Conservation (phyloP, 2,113 vertebrate genomes). For the Phalacrocorax pelagicus region DNA sequence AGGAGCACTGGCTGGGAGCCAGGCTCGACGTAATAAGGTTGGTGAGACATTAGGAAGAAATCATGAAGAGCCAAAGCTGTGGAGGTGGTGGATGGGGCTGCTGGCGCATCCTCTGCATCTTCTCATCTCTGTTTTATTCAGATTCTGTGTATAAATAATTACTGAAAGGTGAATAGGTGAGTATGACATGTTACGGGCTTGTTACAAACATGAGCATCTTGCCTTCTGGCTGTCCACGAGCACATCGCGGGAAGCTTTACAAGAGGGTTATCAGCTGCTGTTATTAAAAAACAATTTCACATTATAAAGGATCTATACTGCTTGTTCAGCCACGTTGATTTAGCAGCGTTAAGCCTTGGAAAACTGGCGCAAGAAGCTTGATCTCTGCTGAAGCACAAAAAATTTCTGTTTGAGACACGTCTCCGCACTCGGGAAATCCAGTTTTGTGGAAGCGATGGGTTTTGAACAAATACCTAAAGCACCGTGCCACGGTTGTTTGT, state of each 20-base stretch:
- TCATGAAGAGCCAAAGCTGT: neutral
- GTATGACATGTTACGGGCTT: neutral
- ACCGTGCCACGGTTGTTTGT: fast-evolving
- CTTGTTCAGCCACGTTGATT: conserved; percentile 49
- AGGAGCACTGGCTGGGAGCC: neutral
- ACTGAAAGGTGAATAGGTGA: neutral
- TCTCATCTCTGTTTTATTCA: neutral
- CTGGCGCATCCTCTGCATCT: neutral
- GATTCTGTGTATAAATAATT: neutral
- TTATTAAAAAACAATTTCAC: conserved; percentile 40
- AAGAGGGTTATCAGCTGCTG: neutral
- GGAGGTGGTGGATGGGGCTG: neutral
- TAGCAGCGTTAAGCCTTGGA: neutral
- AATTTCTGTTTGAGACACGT: neutral
- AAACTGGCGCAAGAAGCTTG: conserved; percentile 34
- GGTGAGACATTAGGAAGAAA: neutral
- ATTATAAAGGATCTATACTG: conserved; percentile 32
- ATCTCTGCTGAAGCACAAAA: conserved; percentile 14
- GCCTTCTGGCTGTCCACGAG: neutral
- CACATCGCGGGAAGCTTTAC: neutral
- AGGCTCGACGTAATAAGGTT: neutral
- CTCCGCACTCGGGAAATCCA: neutral
- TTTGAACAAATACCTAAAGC: neutral
- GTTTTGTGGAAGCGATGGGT: neutral
- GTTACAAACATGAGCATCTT: neutral